Conservation (phyloP, 2,113 vertebrate species). For the Chamaetylas fuelleborni region DNA sequence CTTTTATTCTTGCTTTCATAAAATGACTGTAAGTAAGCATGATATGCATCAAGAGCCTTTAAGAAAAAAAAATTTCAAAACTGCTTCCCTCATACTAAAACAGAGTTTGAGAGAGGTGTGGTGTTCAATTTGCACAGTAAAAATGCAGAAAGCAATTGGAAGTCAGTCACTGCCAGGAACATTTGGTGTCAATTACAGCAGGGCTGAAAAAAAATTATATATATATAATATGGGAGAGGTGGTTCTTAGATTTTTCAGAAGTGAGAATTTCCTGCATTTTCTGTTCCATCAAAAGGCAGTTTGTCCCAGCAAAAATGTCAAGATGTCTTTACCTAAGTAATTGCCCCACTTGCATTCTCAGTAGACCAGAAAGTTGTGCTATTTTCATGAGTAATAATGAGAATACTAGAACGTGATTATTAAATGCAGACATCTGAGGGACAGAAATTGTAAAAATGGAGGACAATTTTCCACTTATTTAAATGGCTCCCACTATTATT, state of each 20-base stretch:
- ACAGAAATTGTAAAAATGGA: conserved; percentile 16
- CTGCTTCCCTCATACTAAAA: neutral
- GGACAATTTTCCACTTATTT: conserved; percentile 53
- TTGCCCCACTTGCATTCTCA: conserved; percentile 38
- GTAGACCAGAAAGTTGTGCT: conserved; percentile 37
- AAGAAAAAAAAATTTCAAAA: neutral
- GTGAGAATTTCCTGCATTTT: conserved; percentile 37
- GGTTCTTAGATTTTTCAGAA: neutral
- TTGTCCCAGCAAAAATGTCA: conserved; percentile 23
- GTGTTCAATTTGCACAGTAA: conserved; percentile 8
- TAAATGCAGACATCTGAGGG: conserved; percentile 43
- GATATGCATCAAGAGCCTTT: neutral
- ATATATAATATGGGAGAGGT: neutral
- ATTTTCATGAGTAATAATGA: conserved; percentile 35
- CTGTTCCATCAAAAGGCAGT: neutral
- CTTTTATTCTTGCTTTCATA: neutral
- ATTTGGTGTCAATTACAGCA: conserved; percentile 60
- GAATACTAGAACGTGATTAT: conserved; percentile 48
- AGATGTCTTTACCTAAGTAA: conserved; percentile 32
- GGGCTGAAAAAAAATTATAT: neutral
- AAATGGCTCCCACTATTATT: conserved; percentile 34
- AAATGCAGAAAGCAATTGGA: conserved; percentile 26
- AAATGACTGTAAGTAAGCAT: neutral
- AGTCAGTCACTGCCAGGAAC: conserved; percentile 19
- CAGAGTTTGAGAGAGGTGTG: neutral